These are phyloP conservation scores for Geococcyx californianus DNA, from an alignment of 2,113 vertebrate species.

Conservation along the genomic window DNA sequence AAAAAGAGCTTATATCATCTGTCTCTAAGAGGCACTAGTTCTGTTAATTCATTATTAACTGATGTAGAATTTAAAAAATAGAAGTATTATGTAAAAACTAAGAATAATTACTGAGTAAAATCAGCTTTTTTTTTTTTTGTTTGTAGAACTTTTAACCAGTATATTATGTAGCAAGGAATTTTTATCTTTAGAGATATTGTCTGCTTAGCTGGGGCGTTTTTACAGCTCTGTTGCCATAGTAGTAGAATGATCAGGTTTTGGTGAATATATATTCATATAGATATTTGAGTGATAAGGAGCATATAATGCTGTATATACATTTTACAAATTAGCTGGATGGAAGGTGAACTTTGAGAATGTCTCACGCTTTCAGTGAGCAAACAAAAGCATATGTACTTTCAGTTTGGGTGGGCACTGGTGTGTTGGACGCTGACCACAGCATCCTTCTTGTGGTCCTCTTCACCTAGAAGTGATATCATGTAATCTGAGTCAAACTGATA, in stretches of 20 bases:
- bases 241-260: not conserved
- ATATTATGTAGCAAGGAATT: not conserved
- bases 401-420: not conserved
- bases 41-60: not conserved
- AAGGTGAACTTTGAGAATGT: not conserved
- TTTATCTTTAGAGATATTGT: not conserved
- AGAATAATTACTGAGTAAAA: not conserved
- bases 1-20: not conserved
- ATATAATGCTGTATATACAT: not conserved
- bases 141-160: not conserved
- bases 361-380: not conserved
- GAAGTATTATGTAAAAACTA: not conserved
- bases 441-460: rapidly evolving
- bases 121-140: not conserved
- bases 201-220: not conserved
- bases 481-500: not conserved
- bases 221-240: not conserved
- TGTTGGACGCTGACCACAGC: not conserved
- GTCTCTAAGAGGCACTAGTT: not conserved
- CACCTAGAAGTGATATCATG: not conserved
- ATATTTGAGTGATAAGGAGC: not conserved
- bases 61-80: not conserved
- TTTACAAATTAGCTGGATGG: not conserved
- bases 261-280: not conserved
- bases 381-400: not conserved